phyloP scores from a whole-genome alignment of 2,888 invertebrate species.

The Hyalella azteca region DNA sequence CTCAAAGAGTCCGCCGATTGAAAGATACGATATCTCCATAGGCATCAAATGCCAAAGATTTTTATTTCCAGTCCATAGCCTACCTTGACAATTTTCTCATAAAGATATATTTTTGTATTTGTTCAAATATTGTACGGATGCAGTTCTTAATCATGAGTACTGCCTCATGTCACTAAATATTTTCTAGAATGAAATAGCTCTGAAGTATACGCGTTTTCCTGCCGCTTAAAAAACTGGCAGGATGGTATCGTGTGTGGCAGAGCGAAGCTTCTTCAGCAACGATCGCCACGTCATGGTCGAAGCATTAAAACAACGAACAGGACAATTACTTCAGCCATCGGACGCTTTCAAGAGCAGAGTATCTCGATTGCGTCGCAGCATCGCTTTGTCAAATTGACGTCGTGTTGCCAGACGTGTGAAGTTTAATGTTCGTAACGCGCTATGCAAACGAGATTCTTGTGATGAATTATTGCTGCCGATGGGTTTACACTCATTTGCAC shows the following conservation, averaged over 20 bases:
- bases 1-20: too few species aligned
- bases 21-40: too few species aligned
- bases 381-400: slow-evolving; percentile 19
- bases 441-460: slow-evolving; percentile 5
- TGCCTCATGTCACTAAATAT: too few species aligned
- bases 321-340: neutral
- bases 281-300: slow-evolving; percentile 6
- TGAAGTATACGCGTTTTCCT: too few species aligned
- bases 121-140: too few species aligned
- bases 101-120: too few species aligned
- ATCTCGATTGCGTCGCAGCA: neutral
- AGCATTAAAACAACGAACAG: slow-evolving; percentile 28
- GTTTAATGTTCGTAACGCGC: neutral
- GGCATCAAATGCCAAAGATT: too few species aligned
- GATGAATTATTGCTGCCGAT: neutral
- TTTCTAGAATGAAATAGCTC: too few species aligned
- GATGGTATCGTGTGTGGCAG: slow-evolving; percentile 12
- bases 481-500: neutral
- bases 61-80: too few species aligned
- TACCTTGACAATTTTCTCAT: too few species aligned
- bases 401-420: slow-evolving; percentile 10
- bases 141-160: too few species aligned
- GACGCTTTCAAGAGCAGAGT: slow-evolving; percentile 12
- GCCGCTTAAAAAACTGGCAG: too few species aligned
- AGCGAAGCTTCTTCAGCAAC: slow-evolving; percentile 16